These are phyloP conservation scores for Pholis gunnellus DNA, from an alignment of 2,113 vertebrate species.

Conservation along the genomic window DNA sequence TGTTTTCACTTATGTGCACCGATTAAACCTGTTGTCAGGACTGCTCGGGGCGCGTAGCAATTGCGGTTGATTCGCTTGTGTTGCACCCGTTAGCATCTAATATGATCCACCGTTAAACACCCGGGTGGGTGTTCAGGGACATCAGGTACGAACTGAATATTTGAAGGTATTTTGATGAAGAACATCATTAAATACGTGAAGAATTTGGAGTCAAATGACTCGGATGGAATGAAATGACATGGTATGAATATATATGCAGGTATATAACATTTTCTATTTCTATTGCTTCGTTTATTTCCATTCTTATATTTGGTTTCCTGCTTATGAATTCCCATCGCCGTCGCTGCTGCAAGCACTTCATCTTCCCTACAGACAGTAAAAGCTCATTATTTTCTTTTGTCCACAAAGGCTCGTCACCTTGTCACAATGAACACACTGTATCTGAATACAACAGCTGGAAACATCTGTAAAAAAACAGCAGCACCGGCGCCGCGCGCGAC, in stretches of 20 bases:
- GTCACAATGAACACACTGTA: not conserved
- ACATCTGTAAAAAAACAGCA: slow-evolving; percentile 18
- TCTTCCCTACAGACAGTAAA: slow-evolving; percentile 3
- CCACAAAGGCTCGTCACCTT: slow-evolving; percentile 16
- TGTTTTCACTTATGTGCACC: not conserved
- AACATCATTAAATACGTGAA: not conserved
- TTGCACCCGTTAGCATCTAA: not conserved
- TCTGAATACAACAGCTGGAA: slow-evolving; percentile 16
- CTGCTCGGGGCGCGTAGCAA: not conserved
- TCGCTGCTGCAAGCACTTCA: not conserved
- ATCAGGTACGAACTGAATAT: not conserved
- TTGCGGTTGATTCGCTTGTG: not conserved
- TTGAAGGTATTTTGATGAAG: not conserved
- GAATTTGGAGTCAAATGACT: not conserved
- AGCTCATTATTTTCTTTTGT: slow-evolving; percentile 20
- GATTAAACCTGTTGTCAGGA: not conserved
- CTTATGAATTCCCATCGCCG: not conserved
- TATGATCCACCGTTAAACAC: not conserved
- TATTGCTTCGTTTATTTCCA: not conserved
- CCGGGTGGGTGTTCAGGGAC: not conserved
- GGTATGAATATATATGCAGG: not conserved
- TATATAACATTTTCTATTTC: not conserved
- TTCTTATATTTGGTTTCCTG: not conserved
- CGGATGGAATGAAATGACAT: not conserved
- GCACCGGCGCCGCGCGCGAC: not conserved